Base-by-base conservation (phyloP, 2,888 invertebrate genomes). In the Muschampia plurimacula region DNA sequence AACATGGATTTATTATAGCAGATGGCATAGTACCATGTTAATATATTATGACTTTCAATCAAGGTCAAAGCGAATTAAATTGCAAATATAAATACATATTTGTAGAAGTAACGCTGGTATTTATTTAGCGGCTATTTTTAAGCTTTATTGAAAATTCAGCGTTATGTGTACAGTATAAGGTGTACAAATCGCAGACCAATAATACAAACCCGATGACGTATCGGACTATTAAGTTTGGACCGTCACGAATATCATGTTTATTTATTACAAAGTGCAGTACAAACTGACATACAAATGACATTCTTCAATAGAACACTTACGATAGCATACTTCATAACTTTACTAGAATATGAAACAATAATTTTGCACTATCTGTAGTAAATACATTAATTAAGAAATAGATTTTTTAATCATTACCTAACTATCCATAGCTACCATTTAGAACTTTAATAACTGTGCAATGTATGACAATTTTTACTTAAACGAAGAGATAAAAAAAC, bases 171-270 rank as follows among this genome's bases (percentile, higher is more conserved):
- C 44, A 22, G 60, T 46, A 36, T 28, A 60, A 28, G n/a, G 22
- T 62, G 46, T 46, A 32, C 32, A 12, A 70, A 46, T 55, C 41
- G 32, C 28, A 52, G 10, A 80, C 75, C 77, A 75, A 69, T 76
- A 77, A 78, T 79, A 81, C 80, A 82, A 78, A 70, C 66, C 22
- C 72, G 75, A 81, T 91, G 90, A 91, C 80, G 90, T 87, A 91
- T 83, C 76, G 77, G 74, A 78, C 77, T 69, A 69, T 57, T 57
- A 57, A 8, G 32, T 9, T 57, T 10, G 28, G 28, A 75, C 69
- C 81, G 88, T 85, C 87, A 89, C 86, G 88, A 85, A 85, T 85
- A 85, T 80, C 32, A 4, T 32, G 4, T 82, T 77, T 86, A 89
- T 88, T 84, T 87, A 88, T 89, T 83, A 5, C 12, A 60, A 36